Conservation (phyloP, 1,140 invertebrate genomes). For the Trinorchestia longiramus region DNA sequence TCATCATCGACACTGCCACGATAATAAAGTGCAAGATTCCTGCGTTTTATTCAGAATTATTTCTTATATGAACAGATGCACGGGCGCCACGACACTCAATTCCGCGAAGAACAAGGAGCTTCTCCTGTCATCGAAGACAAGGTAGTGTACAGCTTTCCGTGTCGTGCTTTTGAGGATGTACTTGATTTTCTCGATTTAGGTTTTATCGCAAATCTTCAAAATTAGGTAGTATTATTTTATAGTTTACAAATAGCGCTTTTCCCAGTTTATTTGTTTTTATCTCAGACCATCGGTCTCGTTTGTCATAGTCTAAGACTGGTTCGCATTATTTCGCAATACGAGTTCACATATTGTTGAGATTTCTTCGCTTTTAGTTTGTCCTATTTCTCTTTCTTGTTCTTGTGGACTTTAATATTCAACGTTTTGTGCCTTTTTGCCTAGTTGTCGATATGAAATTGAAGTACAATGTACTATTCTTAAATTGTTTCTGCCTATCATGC, state of each 20-base stretch:
- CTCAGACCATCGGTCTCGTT: background rate
- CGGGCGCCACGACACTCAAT: conserved; percentile 56
- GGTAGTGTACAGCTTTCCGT: conserved; percentile 13
- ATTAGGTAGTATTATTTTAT: background rate
- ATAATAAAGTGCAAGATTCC: background rate
- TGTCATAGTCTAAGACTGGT: background rate
- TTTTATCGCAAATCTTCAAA: background rate
- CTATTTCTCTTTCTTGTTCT: background rate
- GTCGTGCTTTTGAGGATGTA: background rate
- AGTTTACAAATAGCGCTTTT: background rate
- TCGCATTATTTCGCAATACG: background rate
- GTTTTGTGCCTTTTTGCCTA: background rate
- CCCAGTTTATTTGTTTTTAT: background rate
- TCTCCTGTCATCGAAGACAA: conserved; percentile 60
- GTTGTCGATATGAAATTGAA: background rate
- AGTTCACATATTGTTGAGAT: background rate
- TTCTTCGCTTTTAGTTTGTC: background rate
- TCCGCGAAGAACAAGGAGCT: conserved; percentile 59
- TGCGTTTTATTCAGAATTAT: background rate
- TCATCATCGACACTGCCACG: background rate
- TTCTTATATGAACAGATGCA: conserved; percentile 54
- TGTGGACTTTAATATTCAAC: background rate
- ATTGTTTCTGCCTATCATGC: background rate
- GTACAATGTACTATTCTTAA: background rate
- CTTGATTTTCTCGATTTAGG: background rate